Percentiles rank a stretch among this genome's conserved stretches.
Evolutionary conservation across 2,797 vertebrate genomes (phyloP).

Genomic region (Luscinia megarhynchos): DNA sequence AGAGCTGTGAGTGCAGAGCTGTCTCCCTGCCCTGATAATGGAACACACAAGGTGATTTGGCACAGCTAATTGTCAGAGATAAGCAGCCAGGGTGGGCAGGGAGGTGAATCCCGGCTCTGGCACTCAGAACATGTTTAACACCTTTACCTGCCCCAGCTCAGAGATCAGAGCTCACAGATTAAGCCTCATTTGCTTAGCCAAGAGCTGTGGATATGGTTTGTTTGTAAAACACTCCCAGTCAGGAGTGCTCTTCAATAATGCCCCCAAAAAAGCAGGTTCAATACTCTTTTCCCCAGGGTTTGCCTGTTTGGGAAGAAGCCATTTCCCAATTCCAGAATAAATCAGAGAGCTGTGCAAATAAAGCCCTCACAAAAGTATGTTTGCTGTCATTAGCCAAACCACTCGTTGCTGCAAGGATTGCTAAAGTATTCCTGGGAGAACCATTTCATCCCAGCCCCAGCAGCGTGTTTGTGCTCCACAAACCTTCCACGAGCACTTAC

Average conservation of each 20-base stretch:
- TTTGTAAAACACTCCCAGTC: not conserved
- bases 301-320: not conserved
- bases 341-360: constrained; percentile 34
- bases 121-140: not conserved
- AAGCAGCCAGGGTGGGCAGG: constrained; percentile 34
- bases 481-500: constrained; percentile 4
- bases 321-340: not conserved
- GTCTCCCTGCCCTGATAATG: not conserved
- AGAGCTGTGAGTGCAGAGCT: not conserved
- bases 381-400: constrained; percentile 55
- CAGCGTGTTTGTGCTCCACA: not conserved
- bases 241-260: not conserved
- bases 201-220: not conserved
- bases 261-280: not conserved
- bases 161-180: constrained; percentile 9
- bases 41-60: constrained; percentile 34
- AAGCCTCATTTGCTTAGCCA: constrained; percentile 2
- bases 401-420: constrained; percentile 27
- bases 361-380: not conserved
- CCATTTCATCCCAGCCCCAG: constrained; percentile 19
- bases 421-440: constrained; percentile 45
- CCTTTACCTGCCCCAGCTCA: not conserved
- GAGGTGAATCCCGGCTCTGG: not conserved
- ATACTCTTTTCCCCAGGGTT: not conserved
- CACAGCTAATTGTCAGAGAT: constrained; percentile 65